Percentiles rank a stretch among this genome's conserved stretches.
phyloP scores from a whole-genome alignment of 2,113 vertebrate species.

The Phalacrocorax brasilianus region DNA sequence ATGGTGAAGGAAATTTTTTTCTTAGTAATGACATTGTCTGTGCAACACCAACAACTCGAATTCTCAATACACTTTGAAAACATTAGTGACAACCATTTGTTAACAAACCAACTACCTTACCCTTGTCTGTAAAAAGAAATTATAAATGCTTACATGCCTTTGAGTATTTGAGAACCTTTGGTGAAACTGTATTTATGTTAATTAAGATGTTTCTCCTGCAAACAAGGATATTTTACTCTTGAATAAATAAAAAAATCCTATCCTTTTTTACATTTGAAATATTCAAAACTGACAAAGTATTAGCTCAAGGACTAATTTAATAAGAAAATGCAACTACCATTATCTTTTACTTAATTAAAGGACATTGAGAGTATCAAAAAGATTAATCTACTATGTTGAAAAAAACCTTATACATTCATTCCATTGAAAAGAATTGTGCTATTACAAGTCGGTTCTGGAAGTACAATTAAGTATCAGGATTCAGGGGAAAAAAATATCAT shows the following conservation, averaged over 20 bases:
- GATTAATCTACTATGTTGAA: conserved; percentile 6
- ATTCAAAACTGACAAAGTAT: not conserved
- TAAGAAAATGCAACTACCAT: conserved; percentile 21
- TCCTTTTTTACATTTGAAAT: not conserved
- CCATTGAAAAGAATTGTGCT: not conserved
- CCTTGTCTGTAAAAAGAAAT: not conserved
- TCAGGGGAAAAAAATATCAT: not conserved
- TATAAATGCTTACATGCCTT: not conserved
- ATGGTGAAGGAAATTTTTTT: not conserved
- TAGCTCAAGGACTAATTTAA: conserved; percentile 31
- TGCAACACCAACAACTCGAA: not conserved
- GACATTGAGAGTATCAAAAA: conserved; percentile 36
- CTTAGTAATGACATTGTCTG: not conserved
- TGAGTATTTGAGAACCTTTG: not conserved
- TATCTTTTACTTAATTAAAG: conserved; percentile 44
- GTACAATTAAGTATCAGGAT: not conserved
- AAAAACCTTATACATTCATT: conserved; percentile 4
- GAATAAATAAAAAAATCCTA: not conserved
- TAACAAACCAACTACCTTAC: not conserved
- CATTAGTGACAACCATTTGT: not conserved
- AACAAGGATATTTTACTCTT: not conserved
- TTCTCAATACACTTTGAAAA: not conserved
- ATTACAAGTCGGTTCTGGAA: conserved; percentile 9
- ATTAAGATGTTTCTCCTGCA: not conserved
- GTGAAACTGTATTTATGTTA: not conserved